Evolutionary conservation across 2,797 vertebrate species (phyloP), one percentile per base, ranked within the genome.

Genomic region (Chiloscyllium punctatum): DNA sequence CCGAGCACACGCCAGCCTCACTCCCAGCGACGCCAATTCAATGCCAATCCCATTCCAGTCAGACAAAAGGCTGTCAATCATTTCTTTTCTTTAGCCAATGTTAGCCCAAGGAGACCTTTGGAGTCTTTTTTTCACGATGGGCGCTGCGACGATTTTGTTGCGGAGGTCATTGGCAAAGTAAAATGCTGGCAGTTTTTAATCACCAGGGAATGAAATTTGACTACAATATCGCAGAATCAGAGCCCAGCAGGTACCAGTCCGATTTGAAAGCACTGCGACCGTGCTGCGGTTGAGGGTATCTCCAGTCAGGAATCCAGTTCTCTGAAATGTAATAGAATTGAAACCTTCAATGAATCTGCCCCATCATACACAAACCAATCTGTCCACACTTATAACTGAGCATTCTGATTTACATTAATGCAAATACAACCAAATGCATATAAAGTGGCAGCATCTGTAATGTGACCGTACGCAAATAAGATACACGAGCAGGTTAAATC

Each of bases 341-440:
- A 97, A 98, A 97, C 97, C 97, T 96, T 97, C 72, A 16, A 51
- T 30, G 53, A 95, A n/a, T 15, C 98, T 99, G 98, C 97, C 98
- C 97, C 95, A 96, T 96, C 97, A 97, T 96, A 97, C 74, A 15
- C 48, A 16, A 74, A 94, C 7, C 25, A 33, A 53, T 42, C 94
- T 30, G 23, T 94, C 92, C 27, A 69, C 74, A 57, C 33, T 33
- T 74, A 48, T 16, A 74, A 53, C 71, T 2, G 71, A 74, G 7
- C 25, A 27, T 30, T 53, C 71, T 23, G 30, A 30, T 94, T 48
- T 74, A 53, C 11, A 74, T 72, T 25, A 27, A 53, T 95, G 37
- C 48, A 72, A 94, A 94, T 51, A 51, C 48, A 48, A 94, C 23
- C 23, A 16, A 94, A 1, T 30, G 30, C 30, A 5, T 51, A 53